Conservation (phyloP, 2,888 invertebrate genomes). For the Macaria liturata region DNA sequence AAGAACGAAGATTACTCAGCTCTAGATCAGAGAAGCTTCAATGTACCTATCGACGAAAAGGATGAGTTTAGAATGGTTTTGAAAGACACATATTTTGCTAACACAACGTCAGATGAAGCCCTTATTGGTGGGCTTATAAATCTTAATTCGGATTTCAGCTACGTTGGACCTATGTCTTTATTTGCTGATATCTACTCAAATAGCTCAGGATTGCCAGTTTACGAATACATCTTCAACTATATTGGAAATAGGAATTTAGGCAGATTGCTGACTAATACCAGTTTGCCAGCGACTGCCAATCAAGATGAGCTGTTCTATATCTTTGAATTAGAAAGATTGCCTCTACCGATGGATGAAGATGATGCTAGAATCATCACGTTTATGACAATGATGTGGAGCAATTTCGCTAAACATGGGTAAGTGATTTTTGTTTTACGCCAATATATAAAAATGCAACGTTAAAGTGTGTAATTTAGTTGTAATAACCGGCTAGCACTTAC, state of each 20-base stretch:
- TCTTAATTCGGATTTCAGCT: conserved; percentile 68
- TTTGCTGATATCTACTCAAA: conserved; percentile 66
- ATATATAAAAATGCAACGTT: too few relatives aligned
- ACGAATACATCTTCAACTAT: conserved; percentile 67
- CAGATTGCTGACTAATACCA: conserved; percentile 65
- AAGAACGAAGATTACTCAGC: conserved; percentile 64
- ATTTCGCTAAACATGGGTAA: conserved; percentile 77
- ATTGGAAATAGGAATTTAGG: conserved; percentile 71
- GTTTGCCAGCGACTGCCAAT: conserved; percentile 63
- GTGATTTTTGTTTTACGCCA: conserved; percentile 31
- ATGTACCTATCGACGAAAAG: conserved; percentile 50
- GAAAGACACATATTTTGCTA: conserved; percentile 66
- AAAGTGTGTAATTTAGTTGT: too few relatives aligned
- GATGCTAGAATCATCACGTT: conserved; percentile 72
- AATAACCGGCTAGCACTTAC: too few relatives aligned
- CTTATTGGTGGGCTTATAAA: conserved; percentile 71
- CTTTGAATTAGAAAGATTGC: conserved; percentile 67
- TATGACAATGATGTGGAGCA: conserved; percentile 79
- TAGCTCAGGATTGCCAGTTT: conserved; percentile 52
- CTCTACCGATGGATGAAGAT: conserved; percentile 67
- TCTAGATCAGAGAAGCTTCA: conserved; percentile 58
- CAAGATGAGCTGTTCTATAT: conserved; percentile 70
- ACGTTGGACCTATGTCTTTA: conserved; percentile 67
- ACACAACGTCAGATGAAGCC: conserved; percentile 60
- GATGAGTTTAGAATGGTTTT: conserved; percentile 56